Percentiles rank a stretch among this genome's conserved stretches.
phyloP scores from a whole-genome alignment of 2,113 vertebrate species.

The Dissostichus mawsoni region DNA sequence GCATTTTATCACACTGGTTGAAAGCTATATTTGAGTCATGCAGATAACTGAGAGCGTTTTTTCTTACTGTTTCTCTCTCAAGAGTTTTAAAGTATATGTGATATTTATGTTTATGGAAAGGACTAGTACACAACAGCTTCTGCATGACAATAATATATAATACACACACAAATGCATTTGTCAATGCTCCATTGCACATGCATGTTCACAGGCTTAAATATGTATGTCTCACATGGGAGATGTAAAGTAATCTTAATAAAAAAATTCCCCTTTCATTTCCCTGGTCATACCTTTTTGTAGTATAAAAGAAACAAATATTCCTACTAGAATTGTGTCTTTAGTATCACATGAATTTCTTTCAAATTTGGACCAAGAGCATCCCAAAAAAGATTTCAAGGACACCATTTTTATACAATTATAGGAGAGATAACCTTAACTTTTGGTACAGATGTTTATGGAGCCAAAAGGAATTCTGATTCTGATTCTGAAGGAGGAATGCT shows the following conservation, averaged over 20 bases:
- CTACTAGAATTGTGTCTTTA: not conserved
- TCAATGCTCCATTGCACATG: not conserved
- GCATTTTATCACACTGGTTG: not conserved
- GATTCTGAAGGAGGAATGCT: too few species aligned
- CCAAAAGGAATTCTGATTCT: too few species aligned
- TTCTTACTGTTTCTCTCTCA: slow-evolving; percentile 1
- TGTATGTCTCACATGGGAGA: not conserved
- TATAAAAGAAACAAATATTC: not conserved
- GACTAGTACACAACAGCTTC: slow-evolving; percentile 33
- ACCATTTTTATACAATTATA: too few species aligned
- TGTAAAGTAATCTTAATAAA: not conserved
- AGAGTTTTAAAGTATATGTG: slow-evolving; percentile 11
- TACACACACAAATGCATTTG: not conserved
- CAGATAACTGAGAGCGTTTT: not conserved
- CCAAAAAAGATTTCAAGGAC: not conserved
- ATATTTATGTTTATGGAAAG: not conserved
- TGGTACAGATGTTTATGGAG: too few species aligned
- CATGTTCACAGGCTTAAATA: not conserved
- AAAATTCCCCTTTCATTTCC: not conserved
- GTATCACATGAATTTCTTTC: not conserved
- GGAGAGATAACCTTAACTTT: too few species aligned
- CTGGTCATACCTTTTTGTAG: slow-evolving; percentile 10
- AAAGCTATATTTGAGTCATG: slow-evolving; percentile 4
- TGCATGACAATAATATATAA: not conserved
- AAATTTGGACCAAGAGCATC: not conserved